Base-by-base conservation (phyloP, 2,113 vertebrate species). In the Channa maculata region DNA sequence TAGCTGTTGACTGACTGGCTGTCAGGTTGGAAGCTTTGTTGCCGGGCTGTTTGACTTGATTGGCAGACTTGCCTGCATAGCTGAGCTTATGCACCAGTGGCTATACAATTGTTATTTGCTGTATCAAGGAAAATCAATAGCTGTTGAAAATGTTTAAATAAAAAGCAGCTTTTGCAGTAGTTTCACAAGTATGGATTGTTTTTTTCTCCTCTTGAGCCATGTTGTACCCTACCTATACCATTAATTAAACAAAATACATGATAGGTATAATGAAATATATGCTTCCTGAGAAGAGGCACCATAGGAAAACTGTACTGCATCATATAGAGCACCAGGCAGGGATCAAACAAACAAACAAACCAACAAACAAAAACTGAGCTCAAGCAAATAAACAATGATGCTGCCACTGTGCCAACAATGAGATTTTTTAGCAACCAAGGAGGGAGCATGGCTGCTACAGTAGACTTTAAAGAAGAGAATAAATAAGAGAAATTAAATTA, bases 61-160 rank as follows among this genome's bases (percentile, higher is more conserved):
- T 79, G 83, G 79, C 83, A 71, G 71, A 39, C 51, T 37, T 65
- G 45, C 52, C 63, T 65, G 65, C 70, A 55, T 64, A 55, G 75
- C 78, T 78, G 78, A 67, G 34, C 48, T 58, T 48, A 71, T 53
- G 54, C 67, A 72, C 24, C 67, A 59, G 71, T 51, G 63, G 76
- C 53, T 53, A 59, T 69, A 75, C 75, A 83, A 78, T 71, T 68
- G 75, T 65, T 71, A 60, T 65, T 52, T 43, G 62, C 43, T 74
- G 51, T 66, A 73, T 34, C 48, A 60, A 43, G 60, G 46, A 33
- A 77, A 88, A 85, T 85, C 86, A 71, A 86, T 84, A 78, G n/a
- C 60, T 60, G 65, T 48, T 76, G 57, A 80, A 8, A 61, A 82
- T 12, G 63, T 76, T 55, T 84, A 68, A 81, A 78, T 76, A 80